Evolutionary conservation across 2,888 invertebrate genomes (phyloP).

Genomic region (Gortyna flavago): DNA sequence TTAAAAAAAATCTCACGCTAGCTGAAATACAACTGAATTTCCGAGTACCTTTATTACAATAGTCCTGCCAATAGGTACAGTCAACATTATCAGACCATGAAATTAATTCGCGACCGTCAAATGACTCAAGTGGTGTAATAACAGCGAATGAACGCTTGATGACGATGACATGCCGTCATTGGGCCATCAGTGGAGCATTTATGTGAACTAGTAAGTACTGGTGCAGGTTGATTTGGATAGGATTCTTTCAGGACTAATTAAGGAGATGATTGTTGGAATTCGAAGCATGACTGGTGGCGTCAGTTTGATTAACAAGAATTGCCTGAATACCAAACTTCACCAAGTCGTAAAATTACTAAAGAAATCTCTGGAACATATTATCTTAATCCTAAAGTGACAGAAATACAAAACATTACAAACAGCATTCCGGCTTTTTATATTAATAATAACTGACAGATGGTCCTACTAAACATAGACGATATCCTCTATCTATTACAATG

Average conservation of each 20-base stretch:
- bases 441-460: too few species aligned
- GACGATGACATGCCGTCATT: slow-evolving; percentile 34
- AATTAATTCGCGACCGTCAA: slow-evolving; percentile 32
- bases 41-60: slow-evolving; percentile 17
- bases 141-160: slow-evolving; percentile 28
- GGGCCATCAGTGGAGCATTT: neutral
- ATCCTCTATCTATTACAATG: too few species aligned
- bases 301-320: neutral
- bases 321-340: neutral
- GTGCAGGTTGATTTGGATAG: slow-evolving; percentile 9
- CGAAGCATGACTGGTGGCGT: neutral
- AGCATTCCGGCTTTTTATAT: too few species aligned
- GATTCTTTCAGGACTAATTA: slow-evolving; percentile 25
- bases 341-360: neutral
- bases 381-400: neutral
- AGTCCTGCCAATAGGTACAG: slow-evolving; percentile 5
- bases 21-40: slow-evolving; percentile 22
- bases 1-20: neutral
- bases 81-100: slow-evolving; percentile 29
- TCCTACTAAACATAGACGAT: too few species aligned
- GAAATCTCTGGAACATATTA: neutral
- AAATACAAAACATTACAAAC: neutral
- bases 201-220: slow-evolving; percentile 40
- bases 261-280: neutral
- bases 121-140: slow-evolving; percentile 46